phyloP scores from a whole-genome alignment of 2,113 vertebrate genomes.

The Coracopsis vasa region DNA sequence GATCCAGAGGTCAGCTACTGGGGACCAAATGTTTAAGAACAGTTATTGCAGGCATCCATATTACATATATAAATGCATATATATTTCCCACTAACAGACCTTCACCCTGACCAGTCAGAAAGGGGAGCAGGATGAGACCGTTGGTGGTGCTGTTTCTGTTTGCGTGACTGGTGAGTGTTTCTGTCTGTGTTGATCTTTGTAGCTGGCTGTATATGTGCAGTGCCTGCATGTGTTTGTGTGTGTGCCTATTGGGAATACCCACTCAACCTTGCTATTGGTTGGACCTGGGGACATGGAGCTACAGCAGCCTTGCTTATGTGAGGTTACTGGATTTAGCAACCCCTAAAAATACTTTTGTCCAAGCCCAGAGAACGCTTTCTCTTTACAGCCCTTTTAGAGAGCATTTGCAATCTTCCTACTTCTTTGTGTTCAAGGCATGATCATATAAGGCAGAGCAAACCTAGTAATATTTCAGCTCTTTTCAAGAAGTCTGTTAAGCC shows the following conservation, averaged over 20 bases:
- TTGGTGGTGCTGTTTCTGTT: slow-evolving; percentile 30
- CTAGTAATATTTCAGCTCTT: neutral
- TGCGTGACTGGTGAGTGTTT: neutral
- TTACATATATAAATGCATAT: neutral
- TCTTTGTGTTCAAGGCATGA: neutral
- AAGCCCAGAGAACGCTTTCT: neutral
- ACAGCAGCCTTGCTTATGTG: neutral
- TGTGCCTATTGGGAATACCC: neutral
- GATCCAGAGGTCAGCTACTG: neutral
- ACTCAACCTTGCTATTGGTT: neutral
- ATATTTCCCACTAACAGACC: neutral
- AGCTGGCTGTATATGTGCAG: neutral
- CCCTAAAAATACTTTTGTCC: neutral
- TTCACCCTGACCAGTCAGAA: neutral
- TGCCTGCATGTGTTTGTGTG: neutral
- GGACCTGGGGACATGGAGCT: neutral
- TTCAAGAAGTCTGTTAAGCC: neutral
- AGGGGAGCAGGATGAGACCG: neutral
- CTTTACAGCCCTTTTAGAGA: neutral
- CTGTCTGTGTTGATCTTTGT: neutral
- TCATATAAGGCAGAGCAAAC: neutral
- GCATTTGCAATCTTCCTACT: neutral
- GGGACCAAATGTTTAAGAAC: neutral
- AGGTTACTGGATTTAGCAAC: neutral
- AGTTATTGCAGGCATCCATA: neutral